A percentile compares a stretch with the other conserved stretches of the same genome.
Evolutionary conservation across 2,888 invertebrate species (phyloP).

Genomic region (Melinaea marsaeus): DNA sequence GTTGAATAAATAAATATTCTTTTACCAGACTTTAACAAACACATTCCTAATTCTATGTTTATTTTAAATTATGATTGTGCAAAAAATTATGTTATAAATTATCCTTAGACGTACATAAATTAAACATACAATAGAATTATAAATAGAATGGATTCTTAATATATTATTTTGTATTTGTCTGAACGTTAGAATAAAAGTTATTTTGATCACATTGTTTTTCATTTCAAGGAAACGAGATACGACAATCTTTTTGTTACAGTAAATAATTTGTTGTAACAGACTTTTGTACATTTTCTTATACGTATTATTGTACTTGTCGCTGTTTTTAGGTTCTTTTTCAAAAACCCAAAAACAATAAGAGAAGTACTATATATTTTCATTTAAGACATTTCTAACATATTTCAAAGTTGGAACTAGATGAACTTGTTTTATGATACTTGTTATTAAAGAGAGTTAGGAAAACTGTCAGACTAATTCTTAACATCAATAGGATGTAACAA

Average conservation of each 20-base stretch:
- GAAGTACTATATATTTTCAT: too few species aligned
- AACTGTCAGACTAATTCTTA: too few species aligned
- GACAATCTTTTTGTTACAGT: neutral
- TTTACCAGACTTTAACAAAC: neutral
- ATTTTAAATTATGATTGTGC: neutral
- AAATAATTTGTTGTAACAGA: too few species aligned
- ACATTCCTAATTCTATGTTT: neutral
- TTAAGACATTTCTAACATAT: too few species aligned
- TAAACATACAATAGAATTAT: neutral
- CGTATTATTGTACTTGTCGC: too few species aligned
- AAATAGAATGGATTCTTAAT: conserved; percentile 9
- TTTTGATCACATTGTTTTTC: conserved; percentile 18
- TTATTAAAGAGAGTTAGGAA: too few species aligned
- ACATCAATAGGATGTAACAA: too few species aligned
- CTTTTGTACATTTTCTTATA: too few species aligned
- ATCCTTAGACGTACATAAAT: neutral
- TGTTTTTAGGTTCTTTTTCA: too few species aligned
- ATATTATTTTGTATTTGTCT: conserved; percentile 18
- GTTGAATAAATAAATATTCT: neutral
- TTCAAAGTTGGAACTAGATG: too few species aligned
- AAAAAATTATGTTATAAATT: neutral
- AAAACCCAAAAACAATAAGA: too few species aligned
- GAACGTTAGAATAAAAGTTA: conserved; percentile 26
- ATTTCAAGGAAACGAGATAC: neutral
- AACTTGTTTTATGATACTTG: too few species aligned